Conservation (phyloP, 2,797 vertebrate genomes). For the Acrocephalus scirpaceus region DNA sequence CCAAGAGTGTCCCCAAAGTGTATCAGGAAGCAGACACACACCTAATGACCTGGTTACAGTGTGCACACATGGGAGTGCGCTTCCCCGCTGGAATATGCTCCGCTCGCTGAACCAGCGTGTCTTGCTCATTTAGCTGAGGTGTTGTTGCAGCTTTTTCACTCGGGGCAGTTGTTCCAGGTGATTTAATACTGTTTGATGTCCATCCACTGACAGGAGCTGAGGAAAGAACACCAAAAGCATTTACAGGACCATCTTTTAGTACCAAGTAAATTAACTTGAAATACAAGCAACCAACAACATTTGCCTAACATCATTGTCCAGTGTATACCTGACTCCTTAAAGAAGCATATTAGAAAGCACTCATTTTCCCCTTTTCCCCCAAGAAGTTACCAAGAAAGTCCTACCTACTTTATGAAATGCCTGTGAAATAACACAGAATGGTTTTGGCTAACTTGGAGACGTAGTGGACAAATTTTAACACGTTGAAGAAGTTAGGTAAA, state of each 20-base stretch:
- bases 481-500: background rate
- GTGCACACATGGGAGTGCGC: slow-evolving; percentile 93
- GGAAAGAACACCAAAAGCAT: background rate
- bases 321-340: background rate
- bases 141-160: slow-evolving; percentile 66
- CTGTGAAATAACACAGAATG: background rate
- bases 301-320: background rate
- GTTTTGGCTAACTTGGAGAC: background rate
- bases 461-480: slow-evolving; percentile 1
- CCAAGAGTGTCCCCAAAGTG: background rate
- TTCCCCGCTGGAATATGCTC: slow-evolving; percentile 94
- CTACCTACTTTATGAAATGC: background rate
- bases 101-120: slow-evolving; percentile 90
- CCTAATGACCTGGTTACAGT: slow-evolving; percentile 94
- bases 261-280: background rate
- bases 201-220: slow-evolving; percentile 81
- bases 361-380: background rate
- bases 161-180: background rate
- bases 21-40: slow-evolving; percentile 43
- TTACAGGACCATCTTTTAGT: background rate
- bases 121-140: slow-evolving; percentile 83
- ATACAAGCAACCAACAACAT: background rate
- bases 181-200: slow-evolving; percentile 70
- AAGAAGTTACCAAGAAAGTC: background rate
- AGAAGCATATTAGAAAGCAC: background rate